phyloP scores from a whole-genome alignment of 2,888 invertebrate species.

The Netelia melanura region DNA sequence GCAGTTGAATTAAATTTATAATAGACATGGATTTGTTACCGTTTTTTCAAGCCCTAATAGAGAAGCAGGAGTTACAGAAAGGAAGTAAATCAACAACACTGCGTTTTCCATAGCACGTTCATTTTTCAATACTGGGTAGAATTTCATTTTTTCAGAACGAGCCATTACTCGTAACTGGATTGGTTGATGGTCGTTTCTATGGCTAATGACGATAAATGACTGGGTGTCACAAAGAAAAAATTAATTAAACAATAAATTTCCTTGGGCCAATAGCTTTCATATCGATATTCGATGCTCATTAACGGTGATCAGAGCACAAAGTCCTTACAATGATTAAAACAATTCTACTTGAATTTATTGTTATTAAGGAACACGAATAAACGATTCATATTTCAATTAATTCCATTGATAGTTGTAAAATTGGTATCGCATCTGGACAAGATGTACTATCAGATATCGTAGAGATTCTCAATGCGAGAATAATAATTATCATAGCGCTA shows the following conservation, averaged over 20 bases:
- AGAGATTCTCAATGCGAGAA: neutral
- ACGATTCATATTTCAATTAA: constrained; percentile 13
- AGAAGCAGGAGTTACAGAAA: neutral
- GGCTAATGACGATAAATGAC: constrained; percentile 9
- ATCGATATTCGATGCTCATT: constrained; percentile 14
- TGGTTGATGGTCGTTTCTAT: constrained; percentile 4
- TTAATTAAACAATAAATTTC: neutral
- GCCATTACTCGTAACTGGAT: neutral
- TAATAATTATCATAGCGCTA: constrained; percentile 13
- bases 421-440: neutral
- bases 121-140: no score
- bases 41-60: neutral
- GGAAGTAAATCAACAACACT: neutral
- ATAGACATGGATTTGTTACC: neutral
- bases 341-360: constrained; percentile 15
- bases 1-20: constrained; percentile 52
- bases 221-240: constrained; percentile 18
- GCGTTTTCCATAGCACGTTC: constrained; percentile 15
- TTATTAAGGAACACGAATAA: neutral
- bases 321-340: neutral
- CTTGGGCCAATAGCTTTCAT: constrained; percentile 2
- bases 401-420: neutral
- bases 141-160: neutral
- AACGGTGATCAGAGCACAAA: constrained; percentile 6
- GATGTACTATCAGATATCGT: constrained; percentile 2